Conservation (phyloP, 2,888 invertebrate genomes). For the Drosophila rellima region DNA sequence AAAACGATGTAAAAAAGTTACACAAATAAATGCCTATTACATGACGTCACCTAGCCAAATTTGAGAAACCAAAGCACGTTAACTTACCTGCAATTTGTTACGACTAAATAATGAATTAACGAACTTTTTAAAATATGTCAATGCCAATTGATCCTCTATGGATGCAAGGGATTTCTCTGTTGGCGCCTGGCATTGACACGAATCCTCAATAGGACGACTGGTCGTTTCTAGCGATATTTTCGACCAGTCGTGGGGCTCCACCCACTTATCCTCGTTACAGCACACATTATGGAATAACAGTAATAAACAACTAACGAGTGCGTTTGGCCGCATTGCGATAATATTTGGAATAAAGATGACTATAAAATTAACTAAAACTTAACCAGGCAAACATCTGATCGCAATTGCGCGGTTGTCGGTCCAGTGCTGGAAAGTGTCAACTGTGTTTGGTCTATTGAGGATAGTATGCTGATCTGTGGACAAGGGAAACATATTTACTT, state of each 20-base stretch:
- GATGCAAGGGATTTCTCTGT: constrained; percentile 34
- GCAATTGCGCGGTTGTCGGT: constrained; percentile 40
- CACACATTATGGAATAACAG: constrained; percentile 56
- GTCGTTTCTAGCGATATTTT: constrained; percentile 17
- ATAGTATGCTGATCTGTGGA: neutral
- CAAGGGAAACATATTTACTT: neutral
- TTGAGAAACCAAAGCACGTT: neutral
- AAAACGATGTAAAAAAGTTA: constrained; percentile 21
- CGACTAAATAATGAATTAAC: constrained; percentile 69
- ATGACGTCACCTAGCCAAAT: constrained; percentile 55
- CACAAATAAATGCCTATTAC: constrained; percentile 16
- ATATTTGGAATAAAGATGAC: constrained; percentile 3
- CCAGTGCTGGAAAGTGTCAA: constrained; percentile 37
- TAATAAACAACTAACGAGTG: constrained; percentile 49
- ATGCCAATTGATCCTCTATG: constrained; percentile 65
- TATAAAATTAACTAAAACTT: constrained; percentile 10
- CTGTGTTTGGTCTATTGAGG: neutral
- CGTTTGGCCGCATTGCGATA: constrained; percentile 48
- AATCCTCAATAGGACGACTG: constrained; percentile 5
- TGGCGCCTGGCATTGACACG: constrained; percentile 41
- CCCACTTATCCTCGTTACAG: constrained; percentile 54
- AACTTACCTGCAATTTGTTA: constrained; percentile 66
- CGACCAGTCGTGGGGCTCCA: constrained; percentile 55
- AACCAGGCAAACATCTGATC: constrained; percentile 37
- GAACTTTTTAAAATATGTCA: constrained; percentile 79